These are phyloP conservation scores for Chironomus riparius DNA, from an alignment of 2,888 invertebrate species.

Conservation along the genomic window DNA sequence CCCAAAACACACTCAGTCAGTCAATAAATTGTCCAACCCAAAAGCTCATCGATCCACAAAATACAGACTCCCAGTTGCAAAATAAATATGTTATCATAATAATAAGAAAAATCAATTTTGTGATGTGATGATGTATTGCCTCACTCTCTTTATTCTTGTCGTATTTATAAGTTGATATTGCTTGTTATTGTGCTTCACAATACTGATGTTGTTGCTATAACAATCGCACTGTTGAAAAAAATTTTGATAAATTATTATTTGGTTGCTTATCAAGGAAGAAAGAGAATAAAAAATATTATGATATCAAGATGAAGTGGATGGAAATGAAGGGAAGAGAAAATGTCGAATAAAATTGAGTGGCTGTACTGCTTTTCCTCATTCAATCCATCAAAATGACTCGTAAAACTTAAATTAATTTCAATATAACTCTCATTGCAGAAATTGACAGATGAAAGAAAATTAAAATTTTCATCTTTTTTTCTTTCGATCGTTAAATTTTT, in stretches of 20 bases:
- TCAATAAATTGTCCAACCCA: too few relatives aligned
- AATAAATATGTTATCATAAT: background rate
- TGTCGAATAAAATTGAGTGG: background rate
- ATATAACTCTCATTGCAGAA: background rate
- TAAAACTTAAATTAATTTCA: background rate
- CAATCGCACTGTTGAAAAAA: background rate
- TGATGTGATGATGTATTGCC: background rate
- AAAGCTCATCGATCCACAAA: too few relatives aligned
- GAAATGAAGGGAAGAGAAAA: background rate
- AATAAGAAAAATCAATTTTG: background rate
- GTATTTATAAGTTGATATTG: background rate
- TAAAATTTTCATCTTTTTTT: background rate
- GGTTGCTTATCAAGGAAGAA: too few relatives aligned
- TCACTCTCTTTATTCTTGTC: background rate
- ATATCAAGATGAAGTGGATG: too few relatives aligned
- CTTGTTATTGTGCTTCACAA: background rate
- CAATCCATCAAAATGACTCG: background rate
- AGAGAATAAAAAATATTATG: too few relatives aligned
- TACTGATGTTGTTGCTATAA: background rate
- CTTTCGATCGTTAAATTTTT: background rate
- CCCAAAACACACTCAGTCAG: too few relatives aligned
- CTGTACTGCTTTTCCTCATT: background rate
- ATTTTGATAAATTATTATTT: too few relatives aligned
- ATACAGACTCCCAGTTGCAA: background rate
- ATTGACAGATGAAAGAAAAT: slow-evolving; percentile 1